These are phyloP conservation scores for Anguilla anguilla DNA, from an alignment of 2,797 vertebrate species.

Conservation along the genomic window DNA sequence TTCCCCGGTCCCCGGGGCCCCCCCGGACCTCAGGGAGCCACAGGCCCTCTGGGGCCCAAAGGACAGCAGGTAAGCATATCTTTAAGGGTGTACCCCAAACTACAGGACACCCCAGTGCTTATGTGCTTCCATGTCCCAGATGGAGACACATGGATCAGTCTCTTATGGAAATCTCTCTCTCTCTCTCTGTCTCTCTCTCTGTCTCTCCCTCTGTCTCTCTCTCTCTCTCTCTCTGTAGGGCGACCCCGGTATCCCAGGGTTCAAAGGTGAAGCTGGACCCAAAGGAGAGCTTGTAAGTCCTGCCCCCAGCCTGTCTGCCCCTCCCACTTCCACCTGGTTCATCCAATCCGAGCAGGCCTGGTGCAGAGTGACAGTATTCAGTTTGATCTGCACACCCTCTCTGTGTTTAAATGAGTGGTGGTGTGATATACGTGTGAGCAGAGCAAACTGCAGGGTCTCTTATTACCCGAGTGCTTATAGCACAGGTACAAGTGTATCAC, in stretches of 20 bases:
- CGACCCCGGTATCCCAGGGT: slow-evolving; percentile 90
- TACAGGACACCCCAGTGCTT: background rate
- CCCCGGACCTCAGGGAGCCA: slow-evolving; percentile 93
- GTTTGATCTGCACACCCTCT: background rate
- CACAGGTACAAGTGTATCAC: background rate
- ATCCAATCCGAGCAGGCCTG: background rate
- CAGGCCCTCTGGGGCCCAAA: slow-evolving; percentile 91
- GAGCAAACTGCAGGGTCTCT: background rate
- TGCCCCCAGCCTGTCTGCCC: background rate
- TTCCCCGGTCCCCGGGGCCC: slow-evolving; percentile 95
- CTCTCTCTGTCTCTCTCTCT: background rate
- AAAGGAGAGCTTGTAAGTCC: slow-evolving; percentile 91
- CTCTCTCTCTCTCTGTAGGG: slow-evolving; percentile 72
- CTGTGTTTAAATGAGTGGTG: background rate
- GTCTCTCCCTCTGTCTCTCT: slow-evolving; percentile 16
- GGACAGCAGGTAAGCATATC: slow-evolving; percentile 84
- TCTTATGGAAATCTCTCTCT: background rate
- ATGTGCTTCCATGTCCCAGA: background rate
- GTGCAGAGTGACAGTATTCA: background rate
- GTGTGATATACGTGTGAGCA: background rate
- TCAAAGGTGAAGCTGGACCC: slow-evolving; percentile 93
- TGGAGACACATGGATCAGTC: background rate
- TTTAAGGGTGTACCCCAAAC: slow-evolving; percentile 17
- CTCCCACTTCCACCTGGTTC: background rate
- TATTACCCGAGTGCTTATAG: background rate